Evolutionary conservation across 2,113 vertebrate species (phyloP).

Genomic region (Lathamus discolor): DNA sequence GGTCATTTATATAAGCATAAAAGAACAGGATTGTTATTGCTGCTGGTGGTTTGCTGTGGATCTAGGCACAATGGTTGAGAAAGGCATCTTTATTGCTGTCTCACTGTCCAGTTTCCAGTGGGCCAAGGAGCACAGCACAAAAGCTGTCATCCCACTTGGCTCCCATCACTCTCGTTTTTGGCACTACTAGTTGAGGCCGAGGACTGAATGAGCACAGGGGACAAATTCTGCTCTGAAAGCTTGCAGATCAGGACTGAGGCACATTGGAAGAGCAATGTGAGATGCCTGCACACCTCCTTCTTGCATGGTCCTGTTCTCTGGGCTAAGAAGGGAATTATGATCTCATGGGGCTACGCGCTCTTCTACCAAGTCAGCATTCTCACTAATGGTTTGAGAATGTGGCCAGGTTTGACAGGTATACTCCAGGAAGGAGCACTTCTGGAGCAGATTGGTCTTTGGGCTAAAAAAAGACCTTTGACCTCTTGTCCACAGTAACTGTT

Average conservation of each 20-base stretch:
- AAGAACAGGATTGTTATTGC: neutral
- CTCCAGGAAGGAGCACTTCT: neutral
- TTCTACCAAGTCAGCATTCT: neutral
- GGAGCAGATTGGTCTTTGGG: neutral
- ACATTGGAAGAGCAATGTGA: neutral
- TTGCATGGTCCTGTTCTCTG: neutral
- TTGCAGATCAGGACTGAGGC: neutral
- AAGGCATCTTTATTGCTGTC: constrained; percentile 3
- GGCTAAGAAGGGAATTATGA: neutral
- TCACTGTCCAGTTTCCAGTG: constrained; percentile 13
- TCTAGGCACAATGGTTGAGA: neutral
- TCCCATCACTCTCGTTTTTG: neutral
- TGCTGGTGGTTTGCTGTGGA: neutral
- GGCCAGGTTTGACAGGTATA: neutral
- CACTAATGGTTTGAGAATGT: neutral
- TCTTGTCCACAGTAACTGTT: neutral
- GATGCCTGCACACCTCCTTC: neutral
- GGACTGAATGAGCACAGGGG: neutral
- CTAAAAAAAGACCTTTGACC: neutral
- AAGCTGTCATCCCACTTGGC: constrained; percentile 46
- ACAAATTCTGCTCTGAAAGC: constrained; percentile 11
- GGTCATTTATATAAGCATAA: neutral
- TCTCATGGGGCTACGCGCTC: neutral
- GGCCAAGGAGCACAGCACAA: constrained; percentile 35
- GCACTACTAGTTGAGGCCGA: neutral